These are phyloP conservation scores for Daboia siamensis DNA, from an alignment of 2,113 vertebrate genomes.

Conservation along the genomic window DNA sequence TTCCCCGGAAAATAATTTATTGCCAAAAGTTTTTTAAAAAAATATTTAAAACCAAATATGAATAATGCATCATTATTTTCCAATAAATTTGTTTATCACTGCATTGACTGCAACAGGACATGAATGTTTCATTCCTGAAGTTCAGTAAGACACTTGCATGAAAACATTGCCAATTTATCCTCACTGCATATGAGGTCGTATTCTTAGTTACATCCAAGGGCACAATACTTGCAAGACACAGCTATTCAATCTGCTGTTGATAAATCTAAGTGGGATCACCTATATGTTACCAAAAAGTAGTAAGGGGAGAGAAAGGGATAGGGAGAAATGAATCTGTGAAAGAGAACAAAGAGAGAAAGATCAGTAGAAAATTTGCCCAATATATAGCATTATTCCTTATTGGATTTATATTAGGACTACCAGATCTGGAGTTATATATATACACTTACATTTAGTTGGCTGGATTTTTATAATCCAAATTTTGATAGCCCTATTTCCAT, in stretches of 20 bases:
- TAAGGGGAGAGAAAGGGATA: not conserved
- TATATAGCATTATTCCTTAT: not conserved
- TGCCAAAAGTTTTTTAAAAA: constrained; percentile 24
- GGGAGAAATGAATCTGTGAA: not conserved
- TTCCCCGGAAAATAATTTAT: not conserved
- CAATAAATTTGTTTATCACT: constrained; percentile 18
- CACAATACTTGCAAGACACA: not conserved
- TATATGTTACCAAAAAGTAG: not conserved
- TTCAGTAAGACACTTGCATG: not conserved
- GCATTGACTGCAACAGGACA: constrained; percentile 24
- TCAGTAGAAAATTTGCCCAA: not conserved
- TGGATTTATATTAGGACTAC: not conserved
- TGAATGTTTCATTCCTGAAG: constrained; percentile 1
- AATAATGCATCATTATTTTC: constrained; percentile 35
- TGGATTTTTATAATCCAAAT: too few relatives aligned
- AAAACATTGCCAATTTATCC: constrained; percentile 4
- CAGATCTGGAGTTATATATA: not conserved
- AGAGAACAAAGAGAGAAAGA: not conserved
- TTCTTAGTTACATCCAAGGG: not conserved
- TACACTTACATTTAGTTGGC: too few relatives aligned
- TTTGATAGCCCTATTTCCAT: too few relatives aligned
- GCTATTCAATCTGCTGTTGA: not conserved
- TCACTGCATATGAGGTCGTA: accelerated
- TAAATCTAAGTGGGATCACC: not conserved
- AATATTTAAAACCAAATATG: constrained; percentile 34